A percentile compares a stretch with the other conserved stretches of the same genome.
Evolutionary conservation across 1,140 invertebrate species (phyloP).

Genomic region (Brachionus angularis): DNA sequence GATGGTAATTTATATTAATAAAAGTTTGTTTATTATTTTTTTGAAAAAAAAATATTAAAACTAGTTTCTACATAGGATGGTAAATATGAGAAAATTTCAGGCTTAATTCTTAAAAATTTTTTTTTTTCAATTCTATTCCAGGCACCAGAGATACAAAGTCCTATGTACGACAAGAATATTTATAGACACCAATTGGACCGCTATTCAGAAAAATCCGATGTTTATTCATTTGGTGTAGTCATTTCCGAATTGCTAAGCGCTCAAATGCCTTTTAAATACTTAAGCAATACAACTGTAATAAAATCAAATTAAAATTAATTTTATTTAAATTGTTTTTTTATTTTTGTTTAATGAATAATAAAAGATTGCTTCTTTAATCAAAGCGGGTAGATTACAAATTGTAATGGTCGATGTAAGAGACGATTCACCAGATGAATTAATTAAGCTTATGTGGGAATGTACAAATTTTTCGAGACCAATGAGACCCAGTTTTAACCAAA

Average conservation of each 20-base stretch:
- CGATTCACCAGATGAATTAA: neutral
- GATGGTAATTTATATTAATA: no score
- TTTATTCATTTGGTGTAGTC: conserved; percentile 9
- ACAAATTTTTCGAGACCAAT: neutral
- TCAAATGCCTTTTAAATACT: neutral
- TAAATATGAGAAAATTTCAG: no score
- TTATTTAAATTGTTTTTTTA: no score
- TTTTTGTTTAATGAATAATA: no score
- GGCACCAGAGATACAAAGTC: conserved; percentile 1
- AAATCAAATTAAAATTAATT: no score
- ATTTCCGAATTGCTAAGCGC: neutral
- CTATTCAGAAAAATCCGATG: neutral
- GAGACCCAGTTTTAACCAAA: neutral
- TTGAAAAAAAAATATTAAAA: no score
- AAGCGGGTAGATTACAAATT: neutral
- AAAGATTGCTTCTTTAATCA: no score
- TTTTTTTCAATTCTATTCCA: no score
- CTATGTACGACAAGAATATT: neutral
- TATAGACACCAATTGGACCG: neutral
- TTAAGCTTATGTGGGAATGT: conserved; percentile 4
- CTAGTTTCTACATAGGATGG: no score
- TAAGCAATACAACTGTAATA: neutral
- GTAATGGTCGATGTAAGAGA: neutral
- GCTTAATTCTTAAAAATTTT: no score
- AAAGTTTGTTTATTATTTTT: no score